Evolutionary conservation across 1,140 invertebrate species (phyloP), one percentile per base, ranked within the genome.

Genomic region (Globodera ellingtonae): DNA sequence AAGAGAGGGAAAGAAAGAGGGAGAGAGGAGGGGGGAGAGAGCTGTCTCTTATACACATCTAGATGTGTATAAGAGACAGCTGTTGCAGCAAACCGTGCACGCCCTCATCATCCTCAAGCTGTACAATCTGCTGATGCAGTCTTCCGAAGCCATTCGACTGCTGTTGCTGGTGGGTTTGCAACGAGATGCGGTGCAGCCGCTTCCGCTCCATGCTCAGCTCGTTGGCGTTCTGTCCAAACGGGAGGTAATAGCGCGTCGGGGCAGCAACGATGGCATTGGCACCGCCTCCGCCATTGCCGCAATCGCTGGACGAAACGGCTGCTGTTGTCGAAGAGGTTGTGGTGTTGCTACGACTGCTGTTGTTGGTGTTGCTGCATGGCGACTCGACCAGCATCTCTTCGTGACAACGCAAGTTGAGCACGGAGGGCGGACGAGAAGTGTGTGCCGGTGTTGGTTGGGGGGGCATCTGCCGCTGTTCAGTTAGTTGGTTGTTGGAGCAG

Each of bases 351-450:
- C 24, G 24, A 24, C 56, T 10, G 24, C 56, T 65, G 24, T 76
- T 76, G n/a, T 76, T 52, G 50, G 1, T 76, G 74, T 66, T 50
- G 74, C n/a, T 7, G 74, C 10, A 76, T 18, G 66, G 67, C 24
- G 67, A 70, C 35, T 70, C 67, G 9, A 70, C 46, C 9, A 70
- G 67, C 67, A 70, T 18, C 6, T 70, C 24, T 6, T 70, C 67
- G 18, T 18, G 67, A 47, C 67, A 70, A 21, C 35, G 67, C 67
- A 70, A 62, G 18, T 62, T 62, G 56, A 62, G 67, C 67, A 70
- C 67, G 18, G 67, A 70, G 4, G 24, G 67, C 8, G 67, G 67
- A 10, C 67, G 67, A 47, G 67, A 70, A 18, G 67, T 21, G 18
- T 35, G 46, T 52, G 56, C 10, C 56, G 56, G 15, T 18, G 56